Conservation (phyloP, 1,140 invertebrate genomes). For the Rhagoletis zephyria region DNA sequence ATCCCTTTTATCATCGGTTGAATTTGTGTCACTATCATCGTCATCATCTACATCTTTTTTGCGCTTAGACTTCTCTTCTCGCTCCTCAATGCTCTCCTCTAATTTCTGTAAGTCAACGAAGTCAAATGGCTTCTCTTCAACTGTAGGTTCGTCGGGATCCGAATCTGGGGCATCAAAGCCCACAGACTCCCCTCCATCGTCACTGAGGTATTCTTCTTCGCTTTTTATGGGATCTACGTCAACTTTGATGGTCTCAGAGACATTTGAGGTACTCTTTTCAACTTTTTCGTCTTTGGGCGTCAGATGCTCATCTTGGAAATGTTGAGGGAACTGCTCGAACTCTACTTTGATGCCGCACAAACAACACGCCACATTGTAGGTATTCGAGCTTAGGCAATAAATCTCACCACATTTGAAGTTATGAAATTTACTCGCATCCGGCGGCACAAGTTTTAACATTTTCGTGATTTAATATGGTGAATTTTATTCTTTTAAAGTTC, state of each 20-base stretch:
- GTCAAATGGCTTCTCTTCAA: constrained; percentile 31
- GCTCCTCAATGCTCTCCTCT: not conserved
- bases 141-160: not conserved
- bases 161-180: constrained; percentile 15
- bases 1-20: constrained; percentile 54
- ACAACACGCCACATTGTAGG: constrained; percentile 64
- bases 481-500: not conserved
- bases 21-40: constrained; percentile 45
- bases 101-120: constrained; percentile 27
- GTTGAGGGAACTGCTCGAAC: constrained; percentile 61
- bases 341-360: constrained; percentile 62
- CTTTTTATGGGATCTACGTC: constrained; percentile 54
- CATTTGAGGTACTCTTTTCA: not conserved
- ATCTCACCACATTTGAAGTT: constrained; percentile 68
- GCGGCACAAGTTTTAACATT: constrained; percentile 54
- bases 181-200: not conserved
- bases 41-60: constrained; percentile 39
- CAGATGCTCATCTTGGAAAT: constrained; percentile 61
- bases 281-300: constrained; percentile 52
- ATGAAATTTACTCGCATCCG: constrained; percentile 52
- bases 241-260: constrained; percentile 35
- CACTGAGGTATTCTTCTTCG: constrained; percentile 25
- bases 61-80: not conserved
- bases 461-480: not conserved
- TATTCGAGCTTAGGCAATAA: constrained; percentile 63